Evolutionary conservation across 2,888 invertebrate species (phyloP).

Genomic region (Dastarcus helophoroides): DNA sequence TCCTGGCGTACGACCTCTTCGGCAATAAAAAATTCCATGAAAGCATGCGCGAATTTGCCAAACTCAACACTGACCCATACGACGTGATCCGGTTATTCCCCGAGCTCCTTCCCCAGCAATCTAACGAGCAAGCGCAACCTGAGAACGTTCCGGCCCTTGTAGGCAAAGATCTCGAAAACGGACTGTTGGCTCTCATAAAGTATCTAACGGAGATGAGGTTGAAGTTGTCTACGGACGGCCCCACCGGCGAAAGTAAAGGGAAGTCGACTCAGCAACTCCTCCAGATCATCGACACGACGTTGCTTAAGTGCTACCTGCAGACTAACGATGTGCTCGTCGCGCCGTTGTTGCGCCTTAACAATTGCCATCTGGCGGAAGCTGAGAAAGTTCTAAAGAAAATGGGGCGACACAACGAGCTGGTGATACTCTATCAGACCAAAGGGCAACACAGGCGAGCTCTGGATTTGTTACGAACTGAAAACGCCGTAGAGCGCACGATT

Average conservation of each 20-base stretch:
- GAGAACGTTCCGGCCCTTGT: slow-evolving; percentile 48
- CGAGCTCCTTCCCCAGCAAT: slow-evolving; percentile 52
- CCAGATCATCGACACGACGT: slow-evolving; percentile 93
- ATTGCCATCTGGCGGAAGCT: slow-evolving; percentile 88
- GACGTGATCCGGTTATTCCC: slow-evolving; percentile 94
- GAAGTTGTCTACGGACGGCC: slow-evolving; percentile 35
- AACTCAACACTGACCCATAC: slow-evolving; percentile 85
- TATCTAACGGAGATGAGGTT: slow-evolving; percentile 73
- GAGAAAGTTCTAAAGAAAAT: slow-evolving; percentile 79
- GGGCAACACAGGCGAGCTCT: slow-evolving; percentile 87
- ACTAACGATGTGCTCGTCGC: slow-evolving; percentile 93
- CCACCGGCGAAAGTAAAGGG: slow-evolving; percentile 34
- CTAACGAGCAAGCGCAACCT: slow-evolving; percentile 31
- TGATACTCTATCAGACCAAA: slow-evolving; percentile 91
- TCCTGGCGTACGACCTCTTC: slow-evolving; percentile 86
- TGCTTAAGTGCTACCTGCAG: slow-evolving; percentile 94
- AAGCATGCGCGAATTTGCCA: slow-evolving; percentile 84
- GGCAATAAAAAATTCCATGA: slow-evolving; percentile 76
- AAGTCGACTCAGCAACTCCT: slow-evolving; percentile 55
- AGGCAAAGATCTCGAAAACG: slow-evolving; percentile 78
- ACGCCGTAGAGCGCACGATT: slow-evolving; percentile 76
- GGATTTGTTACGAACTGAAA: slow-evolving; percentile 69
- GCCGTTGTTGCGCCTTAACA: slow-evolving; percentile 78
- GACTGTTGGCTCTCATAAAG: slow-evolving; percentile 76
- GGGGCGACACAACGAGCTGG: slow-evolving; percentile 84